A percentile compares a stretch with the other conserved stretches of the same genome.
Evolutionary conservation across 2,888 invertebrate species (phyloP).

Genomic region (Panzeria rudis): DNA sequence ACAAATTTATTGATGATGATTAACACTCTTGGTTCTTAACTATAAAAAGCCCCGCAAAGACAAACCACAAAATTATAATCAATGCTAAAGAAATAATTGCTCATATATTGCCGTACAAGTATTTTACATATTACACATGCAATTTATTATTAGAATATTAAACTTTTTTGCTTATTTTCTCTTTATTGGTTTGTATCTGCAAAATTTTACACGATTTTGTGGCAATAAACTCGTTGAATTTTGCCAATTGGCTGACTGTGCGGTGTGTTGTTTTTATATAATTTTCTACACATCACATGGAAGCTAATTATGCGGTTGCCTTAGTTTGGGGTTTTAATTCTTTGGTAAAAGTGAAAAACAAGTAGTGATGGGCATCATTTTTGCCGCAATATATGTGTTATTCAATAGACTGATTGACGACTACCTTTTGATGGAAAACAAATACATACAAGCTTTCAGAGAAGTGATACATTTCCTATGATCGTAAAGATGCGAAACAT

Average conservation of each 20-base stretch:
- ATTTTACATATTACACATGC: background rate
- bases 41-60: background rate
- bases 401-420: slow-evolving; percentile 4
- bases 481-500: background rate
- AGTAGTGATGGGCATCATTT: background rate
- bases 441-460: background rate
- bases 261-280: slow-evolving; percentile 8
- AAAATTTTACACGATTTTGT: slow-evolving; percentile 16
- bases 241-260: slow-evolving; percentile 21
- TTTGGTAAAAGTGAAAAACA: background rate
- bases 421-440: background rate
- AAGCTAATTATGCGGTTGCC: slow-evolving; percentile 53
- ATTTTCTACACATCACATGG: slow-evolving; percentile 16
- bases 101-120: background rate
- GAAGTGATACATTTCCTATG: background rate
- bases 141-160: slow-evolving; percentile 1
- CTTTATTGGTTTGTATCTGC: background rate
- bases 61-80: slow-evolving; percentile 36
- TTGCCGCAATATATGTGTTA: slow-evolving; percentile 19
- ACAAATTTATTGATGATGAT: background rate
- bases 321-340: slow-evolving; percentile 29
- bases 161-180: background rate
- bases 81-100: slow-evolving; percentile 33
- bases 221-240: slow-evolving; percentile 20
- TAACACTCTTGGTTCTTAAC: slow-evolving; percentile 16